phyloP scores from a whole-genome alignment of 2,797 vertebrate genomes.

The Otolemur crassicaudatus region DNA sequence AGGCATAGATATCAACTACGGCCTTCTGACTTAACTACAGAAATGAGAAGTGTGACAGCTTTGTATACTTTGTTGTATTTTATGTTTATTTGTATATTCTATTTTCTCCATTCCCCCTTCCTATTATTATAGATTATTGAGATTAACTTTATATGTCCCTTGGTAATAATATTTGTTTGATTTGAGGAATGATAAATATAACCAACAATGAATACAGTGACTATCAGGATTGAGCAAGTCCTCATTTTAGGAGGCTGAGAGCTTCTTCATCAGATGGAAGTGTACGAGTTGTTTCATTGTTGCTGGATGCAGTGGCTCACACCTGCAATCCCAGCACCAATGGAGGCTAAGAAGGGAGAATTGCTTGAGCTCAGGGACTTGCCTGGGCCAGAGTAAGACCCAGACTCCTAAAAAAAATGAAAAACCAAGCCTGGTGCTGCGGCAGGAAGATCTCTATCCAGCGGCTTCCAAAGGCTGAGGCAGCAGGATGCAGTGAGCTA shows the following conservation, averaged over 20 bases:
- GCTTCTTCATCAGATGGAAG: not conserved
- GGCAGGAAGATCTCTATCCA: too few relatives aligned
- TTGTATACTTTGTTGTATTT: not conserved
- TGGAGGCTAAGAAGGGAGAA: too few relatives aligned
- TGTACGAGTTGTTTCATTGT: not conserved
- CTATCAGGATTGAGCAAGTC: not conserved
- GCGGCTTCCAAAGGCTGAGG: too few relatives aligned
- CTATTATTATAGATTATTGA: not conserved
- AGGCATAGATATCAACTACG: not conserved
- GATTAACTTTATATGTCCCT: not conserved
- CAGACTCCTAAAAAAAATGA: too few relatives aligned
- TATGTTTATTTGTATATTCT: not conserved
- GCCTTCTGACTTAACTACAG: not conserved
- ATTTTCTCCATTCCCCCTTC: slow-evolving; percentile 21
- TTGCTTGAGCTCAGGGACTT: too few relatives aligned
- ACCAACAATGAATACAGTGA: not conserved
- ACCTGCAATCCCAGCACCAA: too few relatives aligned
- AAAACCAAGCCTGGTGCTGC: too few relatives aligned
- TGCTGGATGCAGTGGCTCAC: too few relatives aligned
- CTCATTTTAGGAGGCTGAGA: not conserved
- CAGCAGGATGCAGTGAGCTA: too few relatives aligned
- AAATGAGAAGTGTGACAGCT: not conserved
- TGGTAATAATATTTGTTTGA: slow-evolving; percentile 4
- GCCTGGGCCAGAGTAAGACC: too few relatives aligned
- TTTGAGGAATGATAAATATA: not conserved